Base-by-base conservation (phyloP, 1,140 invertebrate genomes). In the Geopemphigus sp. region DNA sequence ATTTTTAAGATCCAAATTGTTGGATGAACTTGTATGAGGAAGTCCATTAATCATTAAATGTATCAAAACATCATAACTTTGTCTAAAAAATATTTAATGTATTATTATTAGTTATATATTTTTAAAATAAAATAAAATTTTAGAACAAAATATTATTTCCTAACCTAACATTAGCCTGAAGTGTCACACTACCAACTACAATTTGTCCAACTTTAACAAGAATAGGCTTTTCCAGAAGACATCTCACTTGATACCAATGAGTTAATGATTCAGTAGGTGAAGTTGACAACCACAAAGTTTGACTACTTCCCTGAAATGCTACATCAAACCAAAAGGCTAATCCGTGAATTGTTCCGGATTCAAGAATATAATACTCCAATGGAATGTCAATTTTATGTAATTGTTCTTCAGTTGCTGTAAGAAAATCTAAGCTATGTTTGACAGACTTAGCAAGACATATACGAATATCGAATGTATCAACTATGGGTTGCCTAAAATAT, bases 291-390 rank as follows among this genome's bases (percentile, higher is more conserved):
- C 97, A 99, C 72, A 99, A 92, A 80, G 94, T 92, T 84, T 95
- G 92, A 81, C 90, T 91, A 78, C 91, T 92, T 39, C 98, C 98
- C 72, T 95, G 91, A 87, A 99, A 99, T 68, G 97, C 93, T n/a
- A 99, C 98, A 88, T 99, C 98, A 87, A 99, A 99, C 98, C 98
- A 99, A 87, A 99, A 99, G 24, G 98, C 98, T 80, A 99, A 87
- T 12, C 98, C 98, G 85, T 99, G 98, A 82, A 98, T 93, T 81
- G 96, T 95, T 64, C 95, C 96, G 26, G 96, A 93, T 85, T 98
- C 94, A 83, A 95, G 88, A 82, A 98, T 90, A 83, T 93, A 93
- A 88, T 98, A 99, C 86, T 95, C 92, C 45, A 99, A 89, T 80
- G 97, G 96, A 84, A 99, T 96, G 85, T 97, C 93, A 86, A 99